Conservation (phyloP, 2,888 invertebrate species). For the Litoditis marina region DNA sequence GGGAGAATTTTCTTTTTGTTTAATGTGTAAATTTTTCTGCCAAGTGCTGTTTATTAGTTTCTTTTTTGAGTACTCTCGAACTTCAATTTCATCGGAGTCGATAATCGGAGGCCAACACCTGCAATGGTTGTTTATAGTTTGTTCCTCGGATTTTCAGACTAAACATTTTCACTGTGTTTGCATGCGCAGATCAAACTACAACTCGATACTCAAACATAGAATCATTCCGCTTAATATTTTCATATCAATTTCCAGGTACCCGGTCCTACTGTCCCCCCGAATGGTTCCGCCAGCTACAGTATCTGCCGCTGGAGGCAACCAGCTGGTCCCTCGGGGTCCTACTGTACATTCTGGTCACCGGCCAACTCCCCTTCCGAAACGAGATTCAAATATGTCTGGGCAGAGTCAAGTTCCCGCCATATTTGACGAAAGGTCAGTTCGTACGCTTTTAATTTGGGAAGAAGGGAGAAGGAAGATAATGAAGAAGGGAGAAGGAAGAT, state of each 20-base stretch:
- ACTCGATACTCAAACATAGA: not conserved
- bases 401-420: slow-evolving; percentile 48
- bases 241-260: slow-evolving; percentile 34
- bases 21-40: too few species aligned
- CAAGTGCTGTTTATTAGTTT: too few species aligned
- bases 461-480: too few species aligned
- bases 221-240: not conserved
- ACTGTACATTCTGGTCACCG: slow-evolving; percentile 52
- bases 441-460: not conserved
- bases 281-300: slow-evolving; percentile 53
- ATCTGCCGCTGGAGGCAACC: slow-evolving; percentile 57
- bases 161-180: too few species aligned
- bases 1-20: too few species aligned
- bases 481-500: not conserved
- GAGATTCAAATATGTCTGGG: slow-evolving; percentile 58
- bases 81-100: too few species aligned
- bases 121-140: too few species aligned
- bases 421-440: slow-evolving; percentile 31
- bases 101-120: too few species aligned
- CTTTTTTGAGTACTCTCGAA: too few species aligned
- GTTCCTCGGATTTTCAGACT: too few species aligned
- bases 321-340: slow-evolving; percentile 86
- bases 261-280: slow-evolving; percentile 58
- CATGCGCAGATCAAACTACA: too few species aligned
- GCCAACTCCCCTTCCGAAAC: slow-evolving; percentile 50